Evolutionary conservation across 2,888 invertebrate species (phyloP), one percentile per base, ranked within the genome.

Genomic region (Euphydryas editha): DNA sequence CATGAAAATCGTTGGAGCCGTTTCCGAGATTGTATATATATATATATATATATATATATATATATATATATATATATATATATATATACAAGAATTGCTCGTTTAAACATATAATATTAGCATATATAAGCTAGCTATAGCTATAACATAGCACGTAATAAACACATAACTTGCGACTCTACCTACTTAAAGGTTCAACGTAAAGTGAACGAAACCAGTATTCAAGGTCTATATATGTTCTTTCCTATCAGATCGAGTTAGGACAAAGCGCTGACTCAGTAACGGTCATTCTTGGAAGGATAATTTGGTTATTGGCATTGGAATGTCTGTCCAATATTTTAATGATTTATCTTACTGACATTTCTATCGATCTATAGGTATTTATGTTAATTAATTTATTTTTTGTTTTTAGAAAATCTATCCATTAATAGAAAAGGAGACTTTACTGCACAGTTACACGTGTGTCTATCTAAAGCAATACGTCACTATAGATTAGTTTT

Each of bases 241-340:
- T 18, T 42, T 42, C 42, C 20, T 44, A 55, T 44, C 39, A 15
- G 44, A 46, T 56, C 13, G 8, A 15, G 55, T 57, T 55, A 68
- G 68, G 63, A 70, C 70, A 68, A 70, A 71, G 69, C 67, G 68
- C 46, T 72, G 77, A 78, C 69, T 70, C 68, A 72, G 67, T 67
- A 71, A 75, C 66, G 75, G 30, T 39, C 42, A 71, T 78, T 79
- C 79, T 76, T 64, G 69, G 78, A 78, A 79, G 78, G 78, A 76
- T 75, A 73, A 67, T 73, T 71, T 61, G 68, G 62, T 72, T 72
- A 54, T 63, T 65, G 68, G 21, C 24, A 51, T 51, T 24, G 24
- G 24, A n/a, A 51, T 51, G 13, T 39, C 15, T 13, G 39, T 10
- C 15, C 15, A 13, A 39, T 39, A 39, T 39, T 13, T 39, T 13